Evolutionary conservation across 2,113 vertebrate species (phyloP).

Genomic region (Vicugna pacos): DNA sequence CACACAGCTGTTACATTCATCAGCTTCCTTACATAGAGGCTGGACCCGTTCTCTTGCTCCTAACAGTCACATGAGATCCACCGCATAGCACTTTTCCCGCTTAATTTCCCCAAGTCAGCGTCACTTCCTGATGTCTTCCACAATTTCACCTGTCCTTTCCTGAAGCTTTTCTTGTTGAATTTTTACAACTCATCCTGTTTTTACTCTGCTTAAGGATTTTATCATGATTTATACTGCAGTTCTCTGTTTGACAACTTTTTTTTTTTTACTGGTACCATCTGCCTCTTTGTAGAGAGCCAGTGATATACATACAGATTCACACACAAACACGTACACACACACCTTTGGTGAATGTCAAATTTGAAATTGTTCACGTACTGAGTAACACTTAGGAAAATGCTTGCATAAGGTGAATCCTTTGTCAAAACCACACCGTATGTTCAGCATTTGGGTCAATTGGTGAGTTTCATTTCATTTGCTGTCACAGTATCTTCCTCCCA

Average conservation of each 20-base stretch:
- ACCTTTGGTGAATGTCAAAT: neutral
- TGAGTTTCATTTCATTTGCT: neutral
- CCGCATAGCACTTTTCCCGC: neutral
- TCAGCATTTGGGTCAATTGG: neutral
- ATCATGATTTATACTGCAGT: conserved; percentile 8
- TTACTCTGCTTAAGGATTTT: neutral
- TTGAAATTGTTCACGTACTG: neutral
- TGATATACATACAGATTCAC: neutral
- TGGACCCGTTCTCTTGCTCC: rapidly evolving
- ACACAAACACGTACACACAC: neutral
- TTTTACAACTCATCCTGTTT: neutral
- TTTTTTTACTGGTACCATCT: conserved; percentile 19
- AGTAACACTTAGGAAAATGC: neutral
- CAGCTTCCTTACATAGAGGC: rapidly evolving
- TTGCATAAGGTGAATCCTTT: neutral
- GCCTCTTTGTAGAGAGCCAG: conserved; percentile 31
- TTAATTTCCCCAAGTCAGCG: neutral
- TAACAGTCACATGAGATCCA: rapidly evolving
- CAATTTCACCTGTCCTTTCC: neutral
- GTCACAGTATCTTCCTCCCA: neutral
- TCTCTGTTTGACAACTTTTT: conserved; percentile 49
- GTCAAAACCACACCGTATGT: neutral
- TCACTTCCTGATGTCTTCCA: neutral
- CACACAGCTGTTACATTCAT: rapidly evolving
- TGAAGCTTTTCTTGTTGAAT: neutral